These are phyloP conservation scores for Portevinia maculata DNA, from an alignment of 2,888 invertebrate genomes.

Conservation along the genomic window DNA sequence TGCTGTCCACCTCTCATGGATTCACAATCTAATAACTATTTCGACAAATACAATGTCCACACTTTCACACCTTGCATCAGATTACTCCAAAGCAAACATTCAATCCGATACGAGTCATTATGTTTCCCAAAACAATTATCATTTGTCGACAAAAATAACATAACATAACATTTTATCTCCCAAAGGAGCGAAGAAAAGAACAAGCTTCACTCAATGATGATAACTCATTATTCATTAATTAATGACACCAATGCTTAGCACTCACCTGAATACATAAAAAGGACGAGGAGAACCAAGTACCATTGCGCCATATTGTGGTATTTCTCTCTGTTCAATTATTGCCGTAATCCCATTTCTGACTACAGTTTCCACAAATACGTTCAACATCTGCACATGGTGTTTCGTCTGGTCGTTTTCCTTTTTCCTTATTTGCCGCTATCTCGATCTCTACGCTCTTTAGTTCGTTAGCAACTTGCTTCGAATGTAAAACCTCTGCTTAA, in stretches of 20 bases:
- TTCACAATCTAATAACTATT: too few relatives aligned
- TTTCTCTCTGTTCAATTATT: slow-evolving; percentile 71
- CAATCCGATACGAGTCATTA: neutral
- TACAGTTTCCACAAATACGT: slow-evolving; percentile 54
- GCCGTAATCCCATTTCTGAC: slow-evolving; percentile 72
- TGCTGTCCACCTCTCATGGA: too few relatives aligned
- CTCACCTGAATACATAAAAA: slow-evolving; percentile 73
- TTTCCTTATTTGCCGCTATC: neutral
- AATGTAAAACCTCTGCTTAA: slow-evolving; percentile 29
- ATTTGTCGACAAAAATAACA: neutral
- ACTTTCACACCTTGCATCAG: too few relatives aligned
- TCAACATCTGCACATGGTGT: slow-evolving; percentile 70
- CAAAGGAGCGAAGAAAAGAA: neutral
- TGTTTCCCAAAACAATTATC: slow-evolving; percentile 12
- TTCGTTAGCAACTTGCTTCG: slow-evolving; percentile 24
- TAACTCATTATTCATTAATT: slow-evolving; percentile 40
- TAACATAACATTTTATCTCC: slow-evolving; percentile 16
- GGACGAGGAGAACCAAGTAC: slow-evolving; percentile 70
- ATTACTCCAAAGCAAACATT: too few relatives aligned
- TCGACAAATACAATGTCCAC: too few relatives aligned
- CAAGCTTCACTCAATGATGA: neutral
- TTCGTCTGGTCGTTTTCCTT: slow-evolving; percentile 25
- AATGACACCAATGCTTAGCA: slow-evolving; percentile 23
- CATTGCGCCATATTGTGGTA: slow-evolving; percentile 73
- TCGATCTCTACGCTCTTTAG: slow-evolving; percentile 13